Evolutionary conservation across 2,888 invertebrate genomes (phyloP).

Genomic region (Boloria euphrosyne): DNA sequence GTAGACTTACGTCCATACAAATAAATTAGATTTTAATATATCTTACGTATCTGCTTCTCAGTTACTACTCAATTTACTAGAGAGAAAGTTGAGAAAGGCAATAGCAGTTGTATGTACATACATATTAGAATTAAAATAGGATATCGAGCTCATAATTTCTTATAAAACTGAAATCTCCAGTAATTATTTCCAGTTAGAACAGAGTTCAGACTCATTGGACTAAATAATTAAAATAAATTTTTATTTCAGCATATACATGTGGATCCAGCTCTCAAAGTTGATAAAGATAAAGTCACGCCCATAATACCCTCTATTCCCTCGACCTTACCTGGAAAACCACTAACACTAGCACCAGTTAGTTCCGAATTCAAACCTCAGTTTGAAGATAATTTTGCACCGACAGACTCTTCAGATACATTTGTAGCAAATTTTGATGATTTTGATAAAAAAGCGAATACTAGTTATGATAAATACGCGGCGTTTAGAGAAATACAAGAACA

Average conservation of each 20-base stretch:
- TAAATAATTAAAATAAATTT: background rate
- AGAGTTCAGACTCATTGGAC: background rate
- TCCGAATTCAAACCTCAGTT: slow-evolving; percentile 79
- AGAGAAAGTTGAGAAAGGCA: too few species aligned
- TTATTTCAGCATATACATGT: slow-evolving; percentile 68
- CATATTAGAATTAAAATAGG: too few species aligned
- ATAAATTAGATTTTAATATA: too few species aligned
- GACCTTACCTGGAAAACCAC: slow-evolving; percentile 35
- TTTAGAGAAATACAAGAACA: slow-evolving; percentile 93
- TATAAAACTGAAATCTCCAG: too few species aligned
- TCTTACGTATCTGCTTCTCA: too few species aligned
- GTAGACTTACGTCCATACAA: too few species aligned
- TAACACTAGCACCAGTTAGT: slow-evolving; percentile 21
- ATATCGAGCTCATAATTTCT: too few species aligned
- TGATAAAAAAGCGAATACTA: slow-evolving; percentile 76
- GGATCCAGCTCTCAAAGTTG: slow-evolving; percentile 54
- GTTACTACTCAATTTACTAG: too few species aligned
- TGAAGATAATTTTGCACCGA: slow-evolving; percentile 84
- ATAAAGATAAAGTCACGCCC: slow-evolving; percentile 55
- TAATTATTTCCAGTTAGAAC: too few species aligned
- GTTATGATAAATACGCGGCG: slow-evolving; percentile 92
- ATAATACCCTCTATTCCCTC: slow-evolving; percentile 43
- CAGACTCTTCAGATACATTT: slow-evolving; percentile 76
- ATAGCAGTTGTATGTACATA: too few species aligned
- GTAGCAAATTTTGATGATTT: slow-evolving; percentile 87